Evolutionary conservation across 2,797 vertebrate species (phyloP), one percentile per base, ranked within the genome.

Genomic region (Pteropus rufus): DNA sequence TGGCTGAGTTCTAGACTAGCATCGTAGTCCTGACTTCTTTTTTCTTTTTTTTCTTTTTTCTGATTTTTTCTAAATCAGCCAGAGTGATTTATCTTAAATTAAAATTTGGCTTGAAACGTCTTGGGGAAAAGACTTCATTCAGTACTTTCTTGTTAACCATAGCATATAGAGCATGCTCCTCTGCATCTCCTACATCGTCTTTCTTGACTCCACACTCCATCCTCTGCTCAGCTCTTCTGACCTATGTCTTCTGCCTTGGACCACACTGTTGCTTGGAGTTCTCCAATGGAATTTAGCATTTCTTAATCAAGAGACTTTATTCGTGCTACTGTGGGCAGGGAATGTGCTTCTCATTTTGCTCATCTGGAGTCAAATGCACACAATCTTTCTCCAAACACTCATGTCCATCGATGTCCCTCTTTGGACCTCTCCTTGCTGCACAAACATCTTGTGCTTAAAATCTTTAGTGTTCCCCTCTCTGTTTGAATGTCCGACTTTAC

Each of bases 11-110:
- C 31, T 29, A 10, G 4, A 12, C 3, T 18, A 7, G 11, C 11
- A 2, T 16, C 29, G 7, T 15, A 36, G 6, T 9, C 10, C 7
- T 2, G 26, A 56, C 12, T 49, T 54, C 9, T 24, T n/a, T 23
- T 24, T 44, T 24, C 69, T 3, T 76, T 23, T 64, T 75, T 21
- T 18, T 16, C 44, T 77, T 23, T 65, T 36, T 36, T 36, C 36
- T 36, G 36, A 36, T 36, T 36, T 36, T 36, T 36, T 36, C 36
- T 36, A 36, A 36, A 36, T 36, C 36, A 36, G 75, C 84, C 65
- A 56, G 86, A 44, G 49, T 64, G 91, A 88, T 94, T 87, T 84
- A 76, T 90, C 70, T 89, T 87, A 77, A 72, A 80, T 54, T 75
- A 80, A 85, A 21, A 34, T 77, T 52, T 44, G 81, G 23, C 60